phyloP scores from a whole-genome alignment of 1,140 invertebrate genomes.

The Harpegnathos saltator region DNA sequence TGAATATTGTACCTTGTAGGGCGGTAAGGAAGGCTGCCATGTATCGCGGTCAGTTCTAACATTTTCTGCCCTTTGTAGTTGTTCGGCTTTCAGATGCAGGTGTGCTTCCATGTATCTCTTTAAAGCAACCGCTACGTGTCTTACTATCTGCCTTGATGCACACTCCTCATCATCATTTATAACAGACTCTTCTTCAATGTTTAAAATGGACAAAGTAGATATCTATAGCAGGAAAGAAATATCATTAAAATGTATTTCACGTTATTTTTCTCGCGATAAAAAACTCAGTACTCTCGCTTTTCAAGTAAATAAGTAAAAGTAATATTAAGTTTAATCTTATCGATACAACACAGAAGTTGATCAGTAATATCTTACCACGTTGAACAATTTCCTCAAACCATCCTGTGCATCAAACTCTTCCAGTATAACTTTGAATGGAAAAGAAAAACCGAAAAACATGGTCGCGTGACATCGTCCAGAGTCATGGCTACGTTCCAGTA shows the following conservation, averaged over 20 bases:
- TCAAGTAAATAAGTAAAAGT: background rate
- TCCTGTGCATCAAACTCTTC: conserved; percentile 97
- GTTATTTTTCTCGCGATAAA: background rate
- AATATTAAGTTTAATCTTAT: no score
- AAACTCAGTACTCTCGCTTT: background rate
- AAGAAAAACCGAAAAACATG: conserved; percentile 98
- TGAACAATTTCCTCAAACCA: conserved; percentile 96
- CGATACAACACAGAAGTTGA: background rate
- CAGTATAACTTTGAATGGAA: conserved; percentile 95
- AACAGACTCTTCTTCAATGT: conserved; percentile 89
- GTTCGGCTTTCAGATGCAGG: conserved; percentile 93
- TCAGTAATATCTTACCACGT: conserved; percentile 89
- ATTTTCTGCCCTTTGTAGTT: conserved; percentile 89
- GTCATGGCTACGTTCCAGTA: conserved; percentile 97
- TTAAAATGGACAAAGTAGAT: conserved; percentile 93
- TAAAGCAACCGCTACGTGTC: conserved; percentile 96
- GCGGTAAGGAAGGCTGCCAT: conserved; percentile 85
- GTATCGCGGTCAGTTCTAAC: conserved; percentile 82
- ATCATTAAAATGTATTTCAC: conserved; percentile 1
- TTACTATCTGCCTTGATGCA: conserved; percentile 96
- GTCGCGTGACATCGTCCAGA: conserved; percentile 98
- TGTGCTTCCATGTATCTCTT: conserved; percentile 97
- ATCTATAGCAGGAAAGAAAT: conserved; percentile 86
- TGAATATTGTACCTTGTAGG: conserved; percentile 87
- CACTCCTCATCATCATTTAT: conserved; percentile 96